These are phyloP conservation scores for Regulus satrapa DNA, from an alignment of 2,113 vertebrate genomes.

Conservation along the genomic window DNA sequence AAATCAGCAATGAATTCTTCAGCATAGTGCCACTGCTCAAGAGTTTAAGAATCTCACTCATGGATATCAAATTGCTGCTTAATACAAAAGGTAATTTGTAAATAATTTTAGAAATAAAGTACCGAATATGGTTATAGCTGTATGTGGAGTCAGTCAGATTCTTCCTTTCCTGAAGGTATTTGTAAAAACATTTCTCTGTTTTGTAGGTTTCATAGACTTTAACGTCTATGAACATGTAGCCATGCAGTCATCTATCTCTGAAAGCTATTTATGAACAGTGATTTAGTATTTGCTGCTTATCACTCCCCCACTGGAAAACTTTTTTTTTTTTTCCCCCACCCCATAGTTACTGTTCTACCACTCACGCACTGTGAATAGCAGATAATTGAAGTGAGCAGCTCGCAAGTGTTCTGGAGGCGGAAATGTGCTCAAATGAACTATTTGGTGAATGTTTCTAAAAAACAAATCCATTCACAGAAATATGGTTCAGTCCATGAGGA, in stretches of 20 bases:
- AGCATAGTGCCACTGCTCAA: neutral
- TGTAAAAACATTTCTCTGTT: neutral
- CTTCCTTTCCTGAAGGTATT: neutral
- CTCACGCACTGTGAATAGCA: neutral
- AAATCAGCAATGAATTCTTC: neutral
- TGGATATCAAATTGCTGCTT: neutral
- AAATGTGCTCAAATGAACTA: slow-evolving; percentile 39
- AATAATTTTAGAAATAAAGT: neutral
- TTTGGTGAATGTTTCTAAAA: slow-evolving; percentile 26
- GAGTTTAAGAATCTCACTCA: neutral
- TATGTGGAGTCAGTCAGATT: neutral
- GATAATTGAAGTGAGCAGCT: slow-evolving; percentile 60
- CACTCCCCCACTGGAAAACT: slow-evolving; percentile 9
- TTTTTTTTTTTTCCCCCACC: too few relatives aligned
- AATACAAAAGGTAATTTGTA: neutral
- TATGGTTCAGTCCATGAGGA: neutral
- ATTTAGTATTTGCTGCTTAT: slow-evolving; percentile 31
- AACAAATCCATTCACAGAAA: slow-evolving; percentile 58
- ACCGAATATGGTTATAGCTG: neutral
- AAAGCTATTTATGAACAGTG: slow-evolving; percentile 15
- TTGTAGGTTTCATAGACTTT: neutral
- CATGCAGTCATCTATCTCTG: neutral
- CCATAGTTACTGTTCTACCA: neutral
- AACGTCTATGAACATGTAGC: neutral
- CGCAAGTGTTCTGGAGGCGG: slow-evolving; percentile 39